phyloP scores from a whole-genome alignment of 2,113 vertebrate genomes.

The Corvus moneduloides region DNA sequence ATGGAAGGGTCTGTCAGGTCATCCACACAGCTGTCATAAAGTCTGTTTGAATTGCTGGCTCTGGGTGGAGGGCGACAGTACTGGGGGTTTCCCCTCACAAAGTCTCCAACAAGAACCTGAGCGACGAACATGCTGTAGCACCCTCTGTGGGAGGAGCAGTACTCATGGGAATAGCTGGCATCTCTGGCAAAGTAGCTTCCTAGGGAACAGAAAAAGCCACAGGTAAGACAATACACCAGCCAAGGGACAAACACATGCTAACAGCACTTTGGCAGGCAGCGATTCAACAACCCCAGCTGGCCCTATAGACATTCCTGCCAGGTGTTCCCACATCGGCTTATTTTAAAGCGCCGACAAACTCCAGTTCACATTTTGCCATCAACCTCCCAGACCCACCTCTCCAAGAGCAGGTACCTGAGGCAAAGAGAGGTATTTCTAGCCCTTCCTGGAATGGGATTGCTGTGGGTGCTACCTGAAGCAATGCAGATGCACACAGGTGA shows the following conservation, averaged over 20 bases:
- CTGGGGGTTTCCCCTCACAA: conserved; percentile 33
- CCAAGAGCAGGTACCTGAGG: neutral
- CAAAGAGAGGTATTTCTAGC: neutral
- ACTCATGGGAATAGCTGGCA: conserved; percentile 75
- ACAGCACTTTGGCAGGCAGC: neutral
- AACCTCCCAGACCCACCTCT: neutral
- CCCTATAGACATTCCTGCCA: neutral
- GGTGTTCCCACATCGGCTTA: fast-evolving
- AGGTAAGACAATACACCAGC: neutral
- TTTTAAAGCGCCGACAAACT: neutral
- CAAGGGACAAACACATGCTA: neutral
- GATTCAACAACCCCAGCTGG: neutral
- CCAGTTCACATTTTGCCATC: neutral
- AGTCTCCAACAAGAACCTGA: conserved; percentile 75
- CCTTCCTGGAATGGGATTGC: neutral
- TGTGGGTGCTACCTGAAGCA: neutral
- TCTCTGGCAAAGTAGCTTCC: conserved; percentile 88
- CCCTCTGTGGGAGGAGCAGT: neutral
- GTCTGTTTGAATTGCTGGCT: neutral
- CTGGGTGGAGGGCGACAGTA: conserved; percentile 69
- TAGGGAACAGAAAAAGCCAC: conserved; percentile 42
- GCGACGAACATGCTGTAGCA: conserved; percentile 76
- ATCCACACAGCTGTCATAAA: conserved; percentile 87
- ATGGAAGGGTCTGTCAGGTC: conserved; percentile 68
- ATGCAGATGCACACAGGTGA: neutral